These are phyloP conservation scores for Rachycentron canadum DNA, from an alignment of 2,797 vertebrate genomes.

Conservation along the genomic window DNA sequence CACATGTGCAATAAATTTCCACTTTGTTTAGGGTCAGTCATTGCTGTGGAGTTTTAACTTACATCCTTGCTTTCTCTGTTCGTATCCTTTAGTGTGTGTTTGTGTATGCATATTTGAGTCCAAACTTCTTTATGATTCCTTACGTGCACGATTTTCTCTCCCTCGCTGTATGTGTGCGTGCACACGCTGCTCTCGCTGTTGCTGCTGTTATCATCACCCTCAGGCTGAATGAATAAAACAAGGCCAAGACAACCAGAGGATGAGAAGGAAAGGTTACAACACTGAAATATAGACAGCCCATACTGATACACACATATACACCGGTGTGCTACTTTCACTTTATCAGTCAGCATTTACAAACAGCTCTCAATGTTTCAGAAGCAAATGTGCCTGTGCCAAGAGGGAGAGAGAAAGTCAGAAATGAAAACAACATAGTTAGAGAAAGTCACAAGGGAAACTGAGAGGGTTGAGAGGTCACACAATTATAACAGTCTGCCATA, in stretches of 20 bases:
- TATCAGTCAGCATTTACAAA: conserved; percentile 44
- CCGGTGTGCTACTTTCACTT: conserved; percentile 3
- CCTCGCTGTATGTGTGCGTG: neutral
- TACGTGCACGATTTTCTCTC: conserved; percentile 1
- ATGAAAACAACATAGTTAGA: conserved; percentile 7
- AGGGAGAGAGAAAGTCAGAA: conserved; percentile 9
- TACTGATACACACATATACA: conserved; percentile 26
- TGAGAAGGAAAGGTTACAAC: conserved; percentile 56
- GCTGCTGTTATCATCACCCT: conserved; percentile 52
- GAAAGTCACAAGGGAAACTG: neutral
- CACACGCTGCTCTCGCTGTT: conserved; percentile 20
- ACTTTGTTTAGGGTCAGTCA: conserved; percentile 49
- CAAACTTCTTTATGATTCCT: too few relatives aligned
- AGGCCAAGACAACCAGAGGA: conserved; percentile 42
- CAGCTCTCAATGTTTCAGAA: conserved; percentile 35
- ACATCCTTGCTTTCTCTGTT: conserved; percentile 2
- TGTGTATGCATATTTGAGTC: neutral
- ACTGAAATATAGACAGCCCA: conserved; percentile 50
- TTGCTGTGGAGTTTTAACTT: conserved; percentile 19
- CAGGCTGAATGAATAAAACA: conserved; percentile 63
- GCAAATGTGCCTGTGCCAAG: neutral
- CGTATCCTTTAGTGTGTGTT: neutral
- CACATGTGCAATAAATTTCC: conserved; percentile 21
- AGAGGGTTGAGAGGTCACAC: conserved; percentile 16
- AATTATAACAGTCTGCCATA: neutral